Evolutionary conservation across 2,113 vertebrate genomes (phyloP).

Genomic region (Podiceps cristatus): DNA sequence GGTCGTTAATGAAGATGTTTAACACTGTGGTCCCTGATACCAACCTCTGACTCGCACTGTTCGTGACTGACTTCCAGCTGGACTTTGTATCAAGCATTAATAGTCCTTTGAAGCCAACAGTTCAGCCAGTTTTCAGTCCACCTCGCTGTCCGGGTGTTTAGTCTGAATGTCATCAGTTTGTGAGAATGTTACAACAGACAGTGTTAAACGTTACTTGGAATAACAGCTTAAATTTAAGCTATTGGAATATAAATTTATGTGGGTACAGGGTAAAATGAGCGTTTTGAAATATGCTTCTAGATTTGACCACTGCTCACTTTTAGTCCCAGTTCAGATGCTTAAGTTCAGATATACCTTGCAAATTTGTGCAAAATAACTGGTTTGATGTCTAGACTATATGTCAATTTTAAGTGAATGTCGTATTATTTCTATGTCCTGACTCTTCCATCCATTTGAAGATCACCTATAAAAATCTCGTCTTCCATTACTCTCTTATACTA

Average conservation of each 20-base stretch:
- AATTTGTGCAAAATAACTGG: background rate
- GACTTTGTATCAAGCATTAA: background rate
- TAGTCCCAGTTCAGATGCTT: background rate
- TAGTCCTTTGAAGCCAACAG: background rate
- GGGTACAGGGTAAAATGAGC: background rate
- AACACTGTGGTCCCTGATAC: background rate
- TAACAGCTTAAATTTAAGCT: background rate
- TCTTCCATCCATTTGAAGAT: background rate
- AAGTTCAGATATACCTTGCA: background rate
- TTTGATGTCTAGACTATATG: background rate
- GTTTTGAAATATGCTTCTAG: background rate
- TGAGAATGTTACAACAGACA: background rate
- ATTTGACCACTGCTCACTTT: background rate
- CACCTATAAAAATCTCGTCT: background rate
- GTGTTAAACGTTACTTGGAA: background rate
- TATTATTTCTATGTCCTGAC: background rate
- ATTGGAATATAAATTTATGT: background rate
- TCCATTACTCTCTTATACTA: background rate
- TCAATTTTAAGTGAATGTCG: background rate
- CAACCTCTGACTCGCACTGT: background rate
- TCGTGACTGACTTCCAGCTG: background rate
- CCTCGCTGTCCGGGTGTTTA: background rate
- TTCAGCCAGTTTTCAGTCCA: background rate
- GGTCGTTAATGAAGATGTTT: background rate
- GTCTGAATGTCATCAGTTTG: background rate